These are phyloP conservation scores for Potamilus streckersoni DNA, from an alignment of 1,140 invertebrate species.

Conservation along the genomic window DNA sequence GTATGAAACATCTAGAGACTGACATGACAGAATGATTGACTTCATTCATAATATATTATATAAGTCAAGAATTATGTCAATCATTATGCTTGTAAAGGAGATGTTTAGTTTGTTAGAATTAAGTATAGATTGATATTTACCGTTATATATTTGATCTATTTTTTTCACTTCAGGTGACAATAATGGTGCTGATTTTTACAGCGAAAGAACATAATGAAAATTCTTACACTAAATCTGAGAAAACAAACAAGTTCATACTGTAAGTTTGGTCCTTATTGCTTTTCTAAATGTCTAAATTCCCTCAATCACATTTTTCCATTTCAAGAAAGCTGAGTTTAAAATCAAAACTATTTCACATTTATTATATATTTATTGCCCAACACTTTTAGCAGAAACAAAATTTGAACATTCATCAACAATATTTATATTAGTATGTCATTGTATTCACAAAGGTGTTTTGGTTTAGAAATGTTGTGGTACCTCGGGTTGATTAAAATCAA, in stretches of 20 bases:
- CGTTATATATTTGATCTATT: not conserved
- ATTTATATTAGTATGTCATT: too few species aligned
- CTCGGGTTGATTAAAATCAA: too few species aligned
- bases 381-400: too few species aligned
- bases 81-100: not conserved
- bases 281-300: not conserved
- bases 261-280: slow-evolving; percentile 42
- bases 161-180: slow-evolving; percentile 59
- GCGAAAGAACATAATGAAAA: slow-evolving; percentile 70
- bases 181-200: slow-evolving; percentile 68
- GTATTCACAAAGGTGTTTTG: too few species aligned
- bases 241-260: slow-evolving; percentile 67
- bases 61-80: slow-evolving; percentile 2
- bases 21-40: too few species aligned
- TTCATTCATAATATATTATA: not conserved
- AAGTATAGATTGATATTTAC: slow-evolving; percentile 6
- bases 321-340: too few species aligned
- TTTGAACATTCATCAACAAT: too few species aligned
- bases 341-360: too few species aligned
- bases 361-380: too few species aligned
- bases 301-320: too few species aligned
- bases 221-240: slow-evolving; percentile 69
- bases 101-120: not conserved
- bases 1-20: too few species aligned
- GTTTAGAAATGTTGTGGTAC: too few species aligned